Base-by-base conservation (phyloP, 2,888 invertebrate species). In the Pemphredon lugubris region DNA sequence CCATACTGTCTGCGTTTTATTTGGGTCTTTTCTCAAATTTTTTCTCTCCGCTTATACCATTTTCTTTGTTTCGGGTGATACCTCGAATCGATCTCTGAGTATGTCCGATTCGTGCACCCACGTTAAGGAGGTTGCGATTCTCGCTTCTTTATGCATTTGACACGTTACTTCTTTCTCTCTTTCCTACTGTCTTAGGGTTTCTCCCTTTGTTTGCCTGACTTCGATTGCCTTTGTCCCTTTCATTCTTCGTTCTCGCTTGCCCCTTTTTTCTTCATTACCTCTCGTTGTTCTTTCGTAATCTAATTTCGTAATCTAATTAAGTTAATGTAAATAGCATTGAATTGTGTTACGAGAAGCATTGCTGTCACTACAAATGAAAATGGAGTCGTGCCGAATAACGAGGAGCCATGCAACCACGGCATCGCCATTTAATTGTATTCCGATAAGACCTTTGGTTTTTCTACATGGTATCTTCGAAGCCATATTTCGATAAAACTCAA, bases 181-280 rank as follows among this genome's bases (percentile, higher is more conserved):
- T 11, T 42, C 26, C 13, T 13, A 1, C 26, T 61, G n/a, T 13
- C 21, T n/a, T n/a, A n/a, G n/a, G n/a, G 11, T 18, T 13, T n/a
- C 30, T 21, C 30, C 39, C 40, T 50, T 59, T 50, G 39, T 59
- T 7, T 26, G 39, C 9, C n/a, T 11, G 37, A 37, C 13, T 20
- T 42, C 6, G 20, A 6, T 14, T 23, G 39, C 65, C 65, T 69
- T 69, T 69, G 65, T 69, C 4, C 26, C 26, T 7, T 26, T 26
- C 48, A n/a, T 48, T 21, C 16, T 14, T 13, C 37, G 45, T 14
- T n/a, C 26, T 37, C 2, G 11, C 2, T 14, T 14, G 20, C 42
- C 42, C 48, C 44, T 63, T 48, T 30, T 30, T 32, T 37, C 30
- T 14, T 3, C 2, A 7, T 18, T 16, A 18, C n/a, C 16, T 51